Conservation (phyloP, 2,888 invertebrate genomes). For the Ophioninae sp. region DNA sequence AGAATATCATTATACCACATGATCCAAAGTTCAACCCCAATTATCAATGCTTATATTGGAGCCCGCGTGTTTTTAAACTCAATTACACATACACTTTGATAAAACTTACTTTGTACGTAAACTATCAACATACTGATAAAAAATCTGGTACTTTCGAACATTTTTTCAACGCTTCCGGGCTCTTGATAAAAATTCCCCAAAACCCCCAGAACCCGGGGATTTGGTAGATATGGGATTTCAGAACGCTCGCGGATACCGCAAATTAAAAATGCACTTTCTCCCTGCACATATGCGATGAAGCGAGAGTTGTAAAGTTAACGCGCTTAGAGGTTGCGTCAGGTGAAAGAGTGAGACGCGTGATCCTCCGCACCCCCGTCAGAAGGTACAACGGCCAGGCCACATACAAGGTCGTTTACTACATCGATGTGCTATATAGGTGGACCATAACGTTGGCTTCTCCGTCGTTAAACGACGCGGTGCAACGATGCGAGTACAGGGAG, state of each 20-base stretch:
- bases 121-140: no score
- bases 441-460: conserved; percentile 55
- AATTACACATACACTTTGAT: no score
- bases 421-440: conserved; percentile 39
- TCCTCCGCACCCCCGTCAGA: conserved; percentile 22
- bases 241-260: background rate
- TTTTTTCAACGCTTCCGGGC: no score
- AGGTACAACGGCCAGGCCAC: conserved; percentile 17
- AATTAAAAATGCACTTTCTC: background rate
- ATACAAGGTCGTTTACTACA: conserved; percentile 37
- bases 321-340: conserved; percentile 47
- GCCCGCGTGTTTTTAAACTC: no score
- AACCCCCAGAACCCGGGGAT: no score
- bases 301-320: conserved; percentile 45
- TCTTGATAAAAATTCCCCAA: no score
- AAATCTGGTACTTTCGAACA: no score
- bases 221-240: no score
- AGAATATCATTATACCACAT: no score
- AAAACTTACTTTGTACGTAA: no score
- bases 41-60: no score
- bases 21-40: no score
- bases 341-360: conserved; percentile 43
- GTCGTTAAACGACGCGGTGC: conserved; percentile 64
- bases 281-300: background rate
- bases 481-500: conserved; percentile 62